Evolutionary conservation across 2,113 vertebrate genomes (phyloP), one percentile per base, ranked within the genome.

Genomic region (Chelonoidis abingdonii): DNA sequence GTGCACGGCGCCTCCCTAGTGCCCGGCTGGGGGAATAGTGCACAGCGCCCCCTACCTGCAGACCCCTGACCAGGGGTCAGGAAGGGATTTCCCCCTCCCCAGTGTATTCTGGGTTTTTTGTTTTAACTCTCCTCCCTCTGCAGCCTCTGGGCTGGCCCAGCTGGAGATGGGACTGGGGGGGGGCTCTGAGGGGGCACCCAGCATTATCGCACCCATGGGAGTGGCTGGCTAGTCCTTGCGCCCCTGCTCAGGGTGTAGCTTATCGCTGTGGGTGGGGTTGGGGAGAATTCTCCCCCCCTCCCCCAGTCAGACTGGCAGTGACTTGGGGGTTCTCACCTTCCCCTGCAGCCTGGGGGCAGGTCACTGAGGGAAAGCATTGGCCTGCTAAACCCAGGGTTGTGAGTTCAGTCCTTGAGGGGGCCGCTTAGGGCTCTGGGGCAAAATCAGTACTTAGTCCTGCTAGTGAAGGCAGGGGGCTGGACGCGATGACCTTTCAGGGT

Each of bases 81-180:
- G 57, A 62, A 65, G 31, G 29, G 59, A 65, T 69, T 13, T 6
- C 22, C 54, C 13, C 29, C 29, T 7, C 31, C 31, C 29, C 29
- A 65, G 6, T 31, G 14, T 35, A 19, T 17, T 69, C 35, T 69
- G 35, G 3, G 59, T 4, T 8, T 65, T 17, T 69, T n/a, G 14
- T n/a, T 65, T 19, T n/a, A n/a, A n/a, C n/a, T 69, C 16, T 8
- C 31, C 16, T n/a, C 35, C 35, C 35, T 8, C 31, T 69, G 62
- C 62, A n/a, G 62, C 1, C 0, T 6, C 14, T 8, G 72, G 19
- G 72, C 5, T 1, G 11, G 1, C 1, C n/a, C 4, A 10, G 9
- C 38, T 25, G 38, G 19, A 25, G 72, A 25, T 41, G 38, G 10
- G 5, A n/a, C n/a, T 41, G n/a, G n/a, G 62, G 31, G 14, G 13